Evolutionary conservation across 2,113 vertebrate genomes (phyloP), one percentile per base, ranked within the genome.

Genomic region (Mixornis gularis): DNA sequence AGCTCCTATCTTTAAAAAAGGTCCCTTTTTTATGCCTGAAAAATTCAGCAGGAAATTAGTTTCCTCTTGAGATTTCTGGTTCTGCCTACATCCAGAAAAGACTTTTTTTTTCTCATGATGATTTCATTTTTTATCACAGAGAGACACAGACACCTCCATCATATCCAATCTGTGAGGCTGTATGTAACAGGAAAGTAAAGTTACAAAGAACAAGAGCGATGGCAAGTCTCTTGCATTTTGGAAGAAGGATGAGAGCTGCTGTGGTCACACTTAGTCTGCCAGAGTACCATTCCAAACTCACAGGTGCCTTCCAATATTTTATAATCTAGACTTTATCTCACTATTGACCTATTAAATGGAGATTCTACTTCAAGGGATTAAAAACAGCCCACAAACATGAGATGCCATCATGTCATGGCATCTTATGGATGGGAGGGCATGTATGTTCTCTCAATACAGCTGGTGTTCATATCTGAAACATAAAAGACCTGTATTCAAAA

Each of bases 231-330:
- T 56, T 63, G 6, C 55, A 17, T 66, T 94, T 89, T 79, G 56
- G 60, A 89, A 83, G 52, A 68, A 78, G 44, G 56, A 78, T 59
- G 60, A 89, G 48, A 94, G 60, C 56, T 95, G 86, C 52, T 84
- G 40, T 84, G 64, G 27, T 74, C n/a, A 46, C 51, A 10, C 44
- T 78, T 53, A 40, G 21, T 40, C 69, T 92, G 56, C 51, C 44
- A 72, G 56, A 22, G 27, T 71, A 48, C 85, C 29, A 32, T 46
- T 78, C 69, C 64, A 53, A 68, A 34, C n/a, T 93, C 36, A 46
- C 12, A 38, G 14, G 7, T 66, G 27, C 79, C 59, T 72, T 65
- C 34, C 43, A 82, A 17, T 64, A 64, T 32, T 66, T n/a, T 29
- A 46, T 60, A 71, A 60, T 52, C 44, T 73, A 60, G n/a, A 43